phyloP scores from a whole-genome alignment of 1,140 invertebrate species.

The Ceratitis capitata region DNA sequence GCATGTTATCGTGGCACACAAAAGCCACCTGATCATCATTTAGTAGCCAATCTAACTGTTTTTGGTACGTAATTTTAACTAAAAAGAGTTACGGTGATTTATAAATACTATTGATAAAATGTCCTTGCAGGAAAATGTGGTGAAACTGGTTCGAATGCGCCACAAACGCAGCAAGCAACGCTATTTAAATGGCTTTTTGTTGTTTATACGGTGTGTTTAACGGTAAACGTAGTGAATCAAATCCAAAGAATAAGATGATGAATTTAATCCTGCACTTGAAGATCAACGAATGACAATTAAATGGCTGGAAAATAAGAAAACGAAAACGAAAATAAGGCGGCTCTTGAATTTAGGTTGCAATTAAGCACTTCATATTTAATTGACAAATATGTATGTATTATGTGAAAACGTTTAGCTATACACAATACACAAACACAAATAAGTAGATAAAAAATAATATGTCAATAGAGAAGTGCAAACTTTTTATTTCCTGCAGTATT shows the following conservation, averaged over 20 bases:
- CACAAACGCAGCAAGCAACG: background rate
- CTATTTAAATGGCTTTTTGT: background rate
- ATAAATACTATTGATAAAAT: background rate
- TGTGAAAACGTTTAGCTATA: conserved; percentile 1
- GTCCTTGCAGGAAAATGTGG: conserved; percentile 46
- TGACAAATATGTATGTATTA: conserved; percentile 33
- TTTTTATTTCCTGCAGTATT: too few species aligned
- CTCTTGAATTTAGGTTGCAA: background rate
- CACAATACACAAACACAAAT: conserved; percentile 20
- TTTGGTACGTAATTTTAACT: conserved; percentile 53
- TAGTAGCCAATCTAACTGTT: conserved; percentile 62
- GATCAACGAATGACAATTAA: conserved; percentile 18
- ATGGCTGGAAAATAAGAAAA: background rate
- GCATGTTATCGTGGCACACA: conserved; percentile 60
- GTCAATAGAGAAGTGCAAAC: too few species aligned
- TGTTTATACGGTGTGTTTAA: background rate
- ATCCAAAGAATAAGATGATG: background rate
- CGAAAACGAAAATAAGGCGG: too few species aligned
- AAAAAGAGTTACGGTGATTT: background rate
- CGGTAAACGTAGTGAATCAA: background rate
- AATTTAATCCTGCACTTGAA: background rate
- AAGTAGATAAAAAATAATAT: background rate
- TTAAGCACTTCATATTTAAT: background rate
- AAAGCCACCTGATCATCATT: conserved; percentile 63
- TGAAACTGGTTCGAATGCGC: conserved; percentile 43